A percentile compares a stretch with the other conserved stretches of the same genome.
phyloP scores from a whole-genome alignment of 2,797 vertebrate genomes.

The Pteropus rufus region DNA sequence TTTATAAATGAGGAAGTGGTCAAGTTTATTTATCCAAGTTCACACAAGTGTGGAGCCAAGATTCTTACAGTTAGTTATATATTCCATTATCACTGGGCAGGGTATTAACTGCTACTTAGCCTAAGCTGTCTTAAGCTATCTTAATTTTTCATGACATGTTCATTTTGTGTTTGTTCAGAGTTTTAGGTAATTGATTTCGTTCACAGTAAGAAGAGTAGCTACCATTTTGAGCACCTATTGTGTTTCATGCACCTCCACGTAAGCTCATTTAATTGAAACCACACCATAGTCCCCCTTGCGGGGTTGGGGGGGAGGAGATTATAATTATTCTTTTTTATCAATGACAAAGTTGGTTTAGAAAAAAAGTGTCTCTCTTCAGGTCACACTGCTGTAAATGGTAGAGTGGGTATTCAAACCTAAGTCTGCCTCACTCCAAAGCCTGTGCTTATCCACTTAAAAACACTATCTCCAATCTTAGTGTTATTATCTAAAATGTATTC shows the following conservation, averaged over 20 bases:
- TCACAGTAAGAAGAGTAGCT: background rate
- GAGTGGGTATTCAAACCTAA: background rate
- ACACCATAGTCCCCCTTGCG: background rate
- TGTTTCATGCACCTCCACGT: background rate
- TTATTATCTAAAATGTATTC: constrained; percentile 1
- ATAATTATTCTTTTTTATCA: background rate
- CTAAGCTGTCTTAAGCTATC: background rate
- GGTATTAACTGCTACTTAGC: background rate
- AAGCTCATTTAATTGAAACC: constrained; percentile 6
- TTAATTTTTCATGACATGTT: background rate
- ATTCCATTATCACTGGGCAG: background rate
- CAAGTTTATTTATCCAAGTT: background rate
- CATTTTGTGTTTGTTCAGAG: background rate
- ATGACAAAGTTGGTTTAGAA: background rate
- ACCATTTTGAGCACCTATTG: background rate
- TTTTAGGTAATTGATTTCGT: constrained; percentile 22
- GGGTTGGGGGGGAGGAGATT: too few relatives aligned
- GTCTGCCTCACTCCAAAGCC: background rate
- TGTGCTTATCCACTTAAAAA: background rate
- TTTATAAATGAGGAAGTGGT: background rate
- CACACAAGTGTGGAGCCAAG: background rate
- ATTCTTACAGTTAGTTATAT: background rate
- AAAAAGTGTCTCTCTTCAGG: background rate
- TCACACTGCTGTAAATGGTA: background rate
- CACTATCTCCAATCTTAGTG: background rate